phyloP scores from a whole-genome alignment of 1,140 invertebrate genomes.

The Neomicropteryx cornuta region DNA sequence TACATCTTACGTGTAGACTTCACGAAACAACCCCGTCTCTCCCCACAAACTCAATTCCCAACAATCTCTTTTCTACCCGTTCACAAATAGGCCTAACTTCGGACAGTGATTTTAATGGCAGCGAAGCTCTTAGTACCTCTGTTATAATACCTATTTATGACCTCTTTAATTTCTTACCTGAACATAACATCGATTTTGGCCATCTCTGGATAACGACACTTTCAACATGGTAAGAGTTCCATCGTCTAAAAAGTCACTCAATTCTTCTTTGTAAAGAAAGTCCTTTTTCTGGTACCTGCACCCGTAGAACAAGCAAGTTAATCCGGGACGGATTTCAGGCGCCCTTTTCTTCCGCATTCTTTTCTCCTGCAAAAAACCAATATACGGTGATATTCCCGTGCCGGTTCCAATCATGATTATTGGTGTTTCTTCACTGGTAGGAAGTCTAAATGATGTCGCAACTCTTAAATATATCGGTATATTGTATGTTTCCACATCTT shows the following conservation, averaged over 20 bases:
- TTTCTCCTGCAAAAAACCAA: conserved; percentile 41
- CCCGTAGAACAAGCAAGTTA: conserved; percentile 54
- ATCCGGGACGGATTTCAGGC: conserved; percentile 18
- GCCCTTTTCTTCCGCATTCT: conserved; percentile 14
- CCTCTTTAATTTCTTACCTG: conserved; percentile 7
- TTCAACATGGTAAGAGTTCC: conserved; percentile 10
- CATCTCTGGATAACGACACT: conserved; percentile 10
- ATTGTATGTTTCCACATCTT: background rate
- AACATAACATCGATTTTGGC: conserved; percentile 10
- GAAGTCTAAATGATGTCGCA: conserved; percentile 40
- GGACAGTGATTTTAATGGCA: no score
- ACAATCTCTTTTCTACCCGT: no score
- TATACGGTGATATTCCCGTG: conserved; percentile 69
- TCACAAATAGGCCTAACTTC: no score
- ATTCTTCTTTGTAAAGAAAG: conserved; percentile 40
- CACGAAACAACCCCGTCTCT: no score
- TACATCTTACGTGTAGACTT: no score
- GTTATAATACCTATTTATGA: no score
- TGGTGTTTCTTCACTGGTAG: conserved; percentile 39
- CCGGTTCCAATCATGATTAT: conserved; percentile 66
- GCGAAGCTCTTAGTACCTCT: no score
- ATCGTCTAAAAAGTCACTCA: conserved; percentile 20
- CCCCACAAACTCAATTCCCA: no score
- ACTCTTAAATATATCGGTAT: conserved; percentile 45
- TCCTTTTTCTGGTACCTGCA: conserved; percentile 49